Conservation (phyloP, 2,797 vertebrate genomes). For the Lerista edwardsae region DNA sequence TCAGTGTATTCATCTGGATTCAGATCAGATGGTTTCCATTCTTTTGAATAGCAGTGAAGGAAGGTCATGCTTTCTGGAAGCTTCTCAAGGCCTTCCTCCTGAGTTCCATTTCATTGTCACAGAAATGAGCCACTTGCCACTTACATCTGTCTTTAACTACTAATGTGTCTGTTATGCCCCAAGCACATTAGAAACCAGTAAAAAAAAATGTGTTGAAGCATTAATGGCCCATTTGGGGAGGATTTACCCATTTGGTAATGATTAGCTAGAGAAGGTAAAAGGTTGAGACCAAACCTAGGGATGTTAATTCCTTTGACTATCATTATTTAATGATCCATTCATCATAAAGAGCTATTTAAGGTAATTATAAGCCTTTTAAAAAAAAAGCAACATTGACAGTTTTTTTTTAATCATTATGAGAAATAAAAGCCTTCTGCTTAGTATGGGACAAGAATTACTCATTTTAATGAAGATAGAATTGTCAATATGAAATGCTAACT, state of each 20-base stretch:
- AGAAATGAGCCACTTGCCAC: constrained; percentile 24
- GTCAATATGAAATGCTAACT: neutral
- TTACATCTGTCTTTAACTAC: constrained; percentile 27
- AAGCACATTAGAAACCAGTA: constrained; percentile 42
- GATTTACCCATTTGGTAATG: constrained; percentile 49
- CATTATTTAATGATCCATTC: constrained; percentile 35
- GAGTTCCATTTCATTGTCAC: constrained; percentile 35
- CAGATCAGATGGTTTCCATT: neutral
- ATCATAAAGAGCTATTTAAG: neutral
- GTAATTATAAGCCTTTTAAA: constrained; percentile 41
- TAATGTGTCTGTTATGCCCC: constrained; percentile 27
- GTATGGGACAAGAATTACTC: neutral
- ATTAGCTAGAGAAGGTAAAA: constrained; percentile 54
- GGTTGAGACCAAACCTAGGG: constrained; percentile 42
- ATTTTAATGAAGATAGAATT: constrained; percentile 35
- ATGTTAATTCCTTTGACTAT: constrained; percentile 52
- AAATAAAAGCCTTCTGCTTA: neutral
- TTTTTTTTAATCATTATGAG: neutral
- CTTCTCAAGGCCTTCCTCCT: neutral
- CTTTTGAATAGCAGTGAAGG: neutral
- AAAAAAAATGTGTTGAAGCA: constrained; percentile 51
- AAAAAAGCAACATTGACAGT: constrained; percentile 31
- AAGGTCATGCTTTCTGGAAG: neutral
- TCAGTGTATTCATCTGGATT: neutral
- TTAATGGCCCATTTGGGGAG: constrained; percentile 54